Base-by-base conservation (phyloP, 2,888 invertebrate species). In the Ichneumoninae sp. region DNA sequence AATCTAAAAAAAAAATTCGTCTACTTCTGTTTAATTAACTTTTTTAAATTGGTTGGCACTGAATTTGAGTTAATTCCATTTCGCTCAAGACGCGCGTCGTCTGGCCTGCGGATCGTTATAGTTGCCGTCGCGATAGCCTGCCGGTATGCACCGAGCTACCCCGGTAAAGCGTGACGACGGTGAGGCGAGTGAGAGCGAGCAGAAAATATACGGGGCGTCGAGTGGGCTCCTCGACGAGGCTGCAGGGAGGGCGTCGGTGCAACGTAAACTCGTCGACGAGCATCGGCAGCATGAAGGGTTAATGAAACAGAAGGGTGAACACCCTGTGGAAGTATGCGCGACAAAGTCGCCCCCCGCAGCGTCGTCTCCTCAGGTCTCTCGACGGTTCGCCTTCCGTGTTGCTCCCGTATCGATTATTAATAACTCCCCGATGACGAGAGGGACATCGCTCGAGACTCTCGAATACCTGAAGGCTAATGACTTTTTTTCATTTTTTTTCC, bases 241-340 rank as follows among this genome's bases (percentile, higher is more conserved):
- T 30, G 36, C 66, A 62, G 44, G 16, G 44, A 47, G 47, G 88
- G 86, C 86, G 84, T 83, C 86, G 88, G 86, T 86, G 87, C 87
- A 86, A 86, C 82, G 83, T 86, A 80, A 83, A 86, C 83, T 76
- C 81, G 80, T 83, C 80, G 79, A 74, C 80, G 75, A 57, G 30
- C 44, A 57, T 76, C 76, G 66, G 36, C 30, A 40, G 33, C 50
- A 50, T 79, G 83, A 80, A 85, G 79, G 87, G 87, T 87, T 88
- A 91, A 90, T 91, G 90, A 90, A 89, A 89, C 87, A 88, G 88
- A 89, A 89, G 89, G 89, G 90, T 90, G 89, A 91, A 91, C 86
- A 89, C 88, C 88, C 89, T 90, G 83, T 85, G 85, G 87, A 77
- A 83, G 86, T 83, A 82, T 74, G 83, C 85, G 79, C 85, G 80